phyloP scores from a whole-genome alignment of 2,113 vertebrate genomes.

The Myiozetetes cayanensis region DNA sequence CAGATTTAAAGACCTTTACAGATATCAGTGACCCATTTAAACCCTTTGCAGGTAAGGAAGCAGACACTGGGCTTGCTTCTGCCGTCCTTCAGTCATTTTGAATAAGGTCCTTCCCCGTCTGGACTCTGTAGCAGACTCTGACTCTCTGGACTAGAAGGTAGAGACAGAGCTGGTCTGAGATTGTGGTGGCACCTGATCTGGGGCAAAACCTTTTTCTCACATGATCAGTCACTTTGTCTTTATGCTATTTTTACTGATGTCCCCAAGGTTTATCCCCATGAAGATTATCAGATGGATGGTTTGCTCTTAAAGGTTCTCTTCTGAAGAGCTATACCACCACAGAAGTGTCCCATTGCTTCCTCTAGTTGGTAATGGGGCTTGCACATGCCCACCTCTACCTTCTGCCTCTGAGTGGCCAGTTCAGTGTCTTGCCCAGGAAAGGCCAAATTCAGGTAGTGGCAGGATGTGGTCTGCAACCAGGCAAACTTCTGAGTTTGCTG shows the following conservation, averaged over 20 bases:
- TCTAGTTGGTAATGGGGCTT: neutral
- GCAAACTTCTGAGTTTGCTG: neutral
- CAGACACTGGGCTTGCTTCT: neutral
- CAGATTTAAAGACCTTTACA: neutral
- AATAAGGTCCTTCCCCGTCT: neutral
- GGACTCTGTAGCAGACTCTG: neutral
- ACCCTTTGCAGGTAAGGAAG: neutral
- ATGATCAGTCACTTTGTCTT: neutral
- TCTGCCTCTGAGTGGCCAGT: neutral
- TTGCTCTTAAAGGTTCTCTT: neutral
- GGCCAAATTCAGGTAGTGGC: neutral
- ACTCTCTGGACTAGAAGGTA: neutral
- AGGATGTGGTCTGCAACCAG: neutral
- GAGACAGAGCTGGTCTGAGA: neutral
- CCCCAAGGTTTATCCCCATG: neutral
- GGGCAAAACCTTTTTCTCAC: neutral
- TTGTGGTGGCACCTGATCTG: fast-evolving
- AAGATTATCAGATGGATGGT: neutral
- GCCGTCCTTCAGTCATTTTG: neutral
- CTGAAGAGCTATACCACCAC: neutral
- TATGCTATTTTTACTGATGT: neutral
- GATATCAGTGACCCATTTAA: neutral
- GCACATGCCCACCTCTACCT: fast-evolving
- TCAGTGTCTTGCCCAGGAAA: neutral
- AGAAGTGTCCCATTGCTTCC: neutral